phyloP scores from a whole-genome alignment of 2,888 invertebrate genomes.

The Calameuta filiformis region DNA sequence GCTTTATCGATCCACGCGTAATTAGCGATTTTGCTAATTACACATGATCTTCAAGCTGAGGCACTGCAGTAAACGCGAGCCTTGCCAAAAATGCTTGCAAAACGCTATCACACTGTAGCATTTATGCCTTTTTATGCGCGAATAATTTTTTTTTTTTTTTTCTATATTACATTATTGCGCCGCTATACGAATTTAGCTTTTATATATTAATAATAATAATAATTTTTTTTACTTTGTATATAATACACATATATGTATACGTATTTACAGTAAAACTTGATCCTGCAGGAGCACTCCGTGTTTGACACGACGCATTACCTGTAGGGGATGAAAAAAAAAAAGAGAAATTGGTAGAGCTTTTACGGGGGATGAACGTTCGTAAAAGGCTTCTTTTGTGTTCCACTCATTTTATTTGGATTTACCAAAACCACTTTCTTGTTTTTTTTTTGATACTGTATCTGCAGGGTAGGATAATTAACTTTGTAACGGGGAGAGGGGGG shows the following conservation, averaged over 20 bases:
- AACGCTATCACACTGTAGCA: neutral
- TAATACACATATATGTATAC: neutral
- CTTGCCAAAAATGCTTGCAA: neutral
- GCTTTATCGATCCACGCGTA: neutral
- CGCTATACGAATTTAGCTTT: neutral
- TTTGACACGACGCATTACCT: neutral
- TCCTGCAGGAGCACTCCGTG: neutral
- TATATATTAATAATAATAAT: neutral
- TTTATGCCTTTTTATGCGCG: neutral
- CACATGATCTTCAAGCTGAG: neutral
- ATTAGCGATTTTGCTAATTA: neutral
- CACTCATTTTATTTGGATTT: neutral
- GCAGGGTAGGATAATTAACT: neutral
- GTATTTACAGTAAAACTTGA: neutral
- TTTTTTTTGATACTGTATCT: neutral
- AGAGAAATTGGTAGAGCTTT: neutral
- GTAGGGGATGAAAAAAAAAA: neutral
- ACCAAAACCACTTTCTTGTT: neutral
- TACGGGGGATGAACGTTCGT: neutral
- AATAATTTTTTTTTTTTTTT: neutral
- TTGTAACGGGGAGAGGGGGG: neutral
- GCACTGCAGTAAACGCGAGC: neutral
- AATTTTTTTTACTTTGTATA: neutral
- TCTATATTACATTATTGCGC: neutral
- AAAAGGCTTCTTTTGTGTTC: neutral